These are phyloP conservation scores for Xenops minutus DNA, from an alignment of 2,797 vertebrate genomes.

Conservation along the genomic window DNA sequence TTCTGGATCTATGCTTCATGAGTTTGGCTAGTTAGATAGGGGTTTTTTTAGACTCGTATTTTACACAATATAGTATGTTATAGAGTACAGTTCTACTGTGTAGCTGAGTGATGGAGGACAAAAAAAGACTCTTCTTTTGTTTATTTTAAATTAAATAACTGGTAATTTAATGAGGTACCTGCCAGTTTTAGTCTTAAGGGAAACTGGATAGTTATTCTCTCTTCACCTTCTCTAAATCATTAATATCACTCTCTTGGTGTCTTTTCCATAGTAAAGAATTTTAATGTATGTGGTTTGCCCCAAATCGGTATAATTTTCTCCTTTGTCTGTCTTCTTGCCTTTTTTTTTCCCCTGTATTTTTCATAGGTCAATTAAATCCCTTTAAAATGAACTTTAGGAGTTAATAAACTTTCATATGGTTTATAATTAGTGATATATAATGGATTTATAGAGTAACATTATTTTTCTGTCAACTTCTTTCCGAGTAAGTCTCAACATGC, in stretches of 20 bases:
- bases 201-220: background rate
- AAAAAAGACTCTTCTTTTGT: accelerated
- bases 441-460: background rate
- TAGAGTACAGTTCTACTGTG: background rate
- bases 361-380: background rate
- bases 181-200: background rate
- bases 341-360: background rate
- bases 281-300: background rate
- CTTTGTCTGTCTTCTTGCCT: background rate
- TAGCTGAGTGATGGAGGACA: background rate
- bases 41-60: background rate
- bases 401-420: background rate
- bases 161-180: background rate
- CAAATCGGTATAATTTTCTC: background rate
- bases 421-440: background rate
- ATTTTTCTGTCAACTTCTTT: background rate
- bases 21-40: background rate
- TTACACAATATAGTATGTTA: background rate
- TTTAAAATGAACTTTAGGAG: background rate
- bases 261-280: background rate
- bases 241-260: background rate
- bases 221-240: background rate
- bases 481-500: background rate
- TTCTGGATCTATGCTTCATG: background rate
- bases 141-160: background rate